These are phyloP conservation scores for Lissonota sp. DNA, from an alignment of 2,888 invertebrate species.

Conservation along the genomic window DNA sequence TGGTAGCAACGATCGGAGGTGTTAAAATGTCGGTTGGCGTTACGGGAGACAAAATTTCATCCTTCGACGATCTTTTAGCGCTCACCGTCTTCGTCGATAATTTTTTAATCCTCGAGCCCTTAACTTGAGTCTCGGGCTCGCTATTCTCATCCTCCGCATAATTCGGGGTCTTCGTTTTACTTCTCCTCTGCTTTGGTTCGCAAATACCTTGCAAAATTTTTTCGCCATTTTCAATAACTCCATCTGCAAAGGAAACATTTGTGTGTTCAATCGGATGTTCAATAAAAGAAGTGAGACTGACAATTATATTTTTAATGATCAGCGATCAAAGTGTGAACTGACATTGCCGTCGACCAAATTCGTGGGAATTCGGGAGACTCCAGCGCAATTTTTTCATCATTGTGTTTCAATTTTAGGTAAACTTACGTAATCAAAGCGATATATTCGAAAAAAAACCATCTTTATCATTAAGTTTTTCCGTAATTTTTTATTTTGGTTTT, in stretches of 20 bases:
- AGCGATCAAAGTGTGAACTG: conserved; percentile 81
- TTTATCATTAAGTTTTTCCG: too few species aligned
- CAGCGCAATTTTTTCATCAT: conserved; percentile 67
- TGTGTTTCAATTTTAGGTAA: neutral
- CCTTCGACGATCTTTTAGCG: conserved; percentile 2
- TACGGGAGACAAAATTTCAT: neutral
- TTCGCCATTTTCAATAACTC: conserved; percentile 64
- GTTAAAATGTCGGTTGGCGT: neutral
- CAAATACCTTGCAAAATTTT: conserved; percentile 28
- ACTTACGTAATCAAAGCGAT: neutral
- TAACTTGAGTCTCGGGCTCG: conserved; percentile 9
- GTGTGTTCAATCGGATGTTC: neutral
- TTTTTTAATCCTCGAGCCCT: conserved; percentile 35
- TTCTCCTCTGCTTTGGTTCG: conserved; percentile 35
- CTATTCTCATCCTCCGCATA: conserved; percentile 29
- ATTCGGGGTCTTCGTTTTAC: conserved; percentile 39
- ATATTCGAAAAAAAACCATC: too few species aligned
- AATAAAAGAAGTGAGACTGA: conserved; percentile 21
- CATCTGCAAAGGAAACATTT: conserved; percentile 61
- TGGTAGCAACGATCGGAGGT: neutral
- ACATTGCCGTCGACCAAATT: conserved; percentile 74
- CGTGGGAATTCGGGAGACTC: conserved; percentile 68
- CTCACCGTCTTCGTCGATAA: conserved; percentile 6
- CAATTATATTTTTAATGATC: conserved; percentile 65
- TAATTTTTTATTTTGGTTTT: too few species aligned